Evolutionary conservation across 2,888 invertebrate genomes (phyloP).

Genomic region (Mesorhabditis sp.): DNA sequence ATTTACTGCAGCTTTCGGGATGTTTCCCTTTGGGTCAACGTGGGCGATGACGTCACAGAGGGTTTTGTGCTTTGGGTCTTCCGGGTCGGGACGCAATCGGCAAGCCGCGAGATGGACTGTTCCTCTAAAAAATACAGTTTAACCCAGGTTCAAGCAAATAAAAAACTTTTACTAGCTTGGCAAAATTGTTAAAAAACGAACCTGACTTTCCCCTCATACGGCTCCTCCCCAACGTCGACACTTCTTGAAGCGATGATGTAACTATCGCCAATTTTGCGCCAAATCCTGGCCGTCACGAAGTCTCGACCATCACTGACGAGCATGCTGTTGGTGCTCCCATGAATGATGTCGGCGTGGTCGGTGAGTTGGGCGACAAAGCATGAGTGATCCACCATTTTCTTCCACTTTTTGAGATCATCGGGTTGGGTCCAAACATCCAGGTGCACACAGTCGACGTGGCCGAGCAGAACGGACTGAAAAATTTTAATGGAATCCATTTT

Average conservation of each 20-base stretch:
- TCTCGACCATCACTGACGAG: neutral
- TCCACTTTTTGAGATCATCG: neutral
- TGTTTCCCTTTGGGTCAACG: constrained; percentile 4
- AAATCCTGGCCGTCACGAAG: neutral
- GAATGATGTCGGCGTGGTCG: constrained; percentile 1
- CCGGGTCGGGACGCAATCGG: neutral
- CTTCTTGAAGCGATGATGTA: constrained; percentile 2
- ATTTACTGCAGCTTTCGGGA: neutral
- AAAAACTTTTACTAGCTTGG: neutral
- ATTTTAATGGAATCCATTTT: neutral
- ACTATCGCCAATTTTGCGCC: constrained; percentile 1
- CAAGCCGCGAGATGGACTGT: neutral
- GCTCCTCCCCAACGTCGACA: neutral
- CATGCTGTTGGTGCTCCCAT: neutral
- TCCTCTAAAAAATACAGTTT: neutral
- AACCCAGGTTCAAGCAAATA: neutral
- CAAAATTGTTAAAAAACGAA: neutral
- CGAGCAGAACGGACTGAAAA: neutral
- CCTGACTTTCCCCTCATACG: constrained; percentile 4
- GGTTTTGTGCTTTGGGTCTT: neutral
- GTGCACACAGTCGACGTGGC: neutral
- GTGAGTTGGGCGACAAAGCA: constrained; percentile 6
- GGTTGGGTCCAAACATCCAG: neutral
- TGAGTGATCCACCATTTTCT: neutral
- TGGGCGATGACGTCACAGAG: neutral